A percentile compares a stretch with the other conserved stretches of the same genome.
These are phyloP conservation scores for Sinocyclocheilus anophthalmus DNA, from an alignment of 2,113 vertebrate genomes.

Conservation along the genomic window DNA sequence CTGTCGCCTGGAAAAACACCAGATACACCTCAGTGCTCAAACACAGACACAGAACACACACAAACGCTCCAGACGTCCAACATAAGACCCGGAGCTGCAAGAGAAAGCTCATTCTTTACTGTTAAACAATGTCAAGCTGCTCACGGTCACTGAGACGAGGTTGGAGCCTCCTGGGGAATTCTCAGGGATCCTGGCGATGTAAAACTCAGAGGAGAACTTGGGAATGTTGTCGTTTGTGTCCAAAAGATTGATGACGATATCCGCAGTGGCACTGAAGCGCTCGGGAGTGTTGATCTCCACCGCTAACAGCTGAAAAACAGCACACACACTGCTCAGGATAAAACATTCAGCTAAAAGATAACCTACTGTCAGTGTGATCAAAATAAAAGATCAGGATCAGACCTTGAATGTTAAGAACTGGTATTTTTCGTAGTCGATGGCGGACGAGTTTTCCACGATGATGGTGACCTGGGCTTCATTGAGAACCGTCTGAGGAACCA, in stretches of 20 bases:
- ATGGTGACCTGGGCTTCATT: conserved; percentile 97
- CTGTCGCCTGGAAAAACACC: conserved; percentile 80
- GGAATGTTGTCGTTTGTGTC: conserved; percentile 95
- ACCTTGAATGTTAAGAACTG: conserved; percentile 91
- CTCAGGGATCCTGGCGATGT: conserved; percentile 88
- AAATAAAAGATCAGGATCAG: conserved; percentile 9
- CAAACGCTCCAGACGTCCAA: background rate
- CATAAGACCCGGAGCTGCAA: background rate
- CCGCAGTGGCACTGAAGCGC: conserved; percentile 91
- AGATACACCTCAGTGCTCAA: conserved; percentile 22
- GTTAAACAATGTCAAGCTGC: conserved; percentile 45
- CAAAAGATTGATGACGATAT: conserved; percentile 86
- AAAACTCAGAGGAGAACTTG: conserved; percentile 88
- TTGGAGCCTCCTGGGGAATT: conserved; percentile 89
- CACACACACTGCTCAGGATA: too few relatives aligned
- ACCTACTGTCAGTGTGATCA: background rate
- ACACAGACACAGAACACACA: background rate
- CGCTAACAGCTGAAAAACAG: conserved; percentile 84
- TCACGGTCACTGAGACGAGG: conserved; percentile 86
- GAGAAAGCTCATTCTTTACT: background rate
- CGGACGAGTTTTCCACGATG: conserved; percentile 91
- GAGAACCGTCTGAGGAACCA: conserved; percentile 93
- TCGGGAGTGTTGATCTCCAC: conserved; percentile 94
- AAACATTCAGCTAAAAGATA: background rate
- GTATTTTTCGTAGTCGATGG: conserved; percentile 92